These are phyloP conservation scores for Drosophila peninsularis DNA, from an alignment of 2,888 invertebrate genomes.

Conservation along the genomic window DNA sequence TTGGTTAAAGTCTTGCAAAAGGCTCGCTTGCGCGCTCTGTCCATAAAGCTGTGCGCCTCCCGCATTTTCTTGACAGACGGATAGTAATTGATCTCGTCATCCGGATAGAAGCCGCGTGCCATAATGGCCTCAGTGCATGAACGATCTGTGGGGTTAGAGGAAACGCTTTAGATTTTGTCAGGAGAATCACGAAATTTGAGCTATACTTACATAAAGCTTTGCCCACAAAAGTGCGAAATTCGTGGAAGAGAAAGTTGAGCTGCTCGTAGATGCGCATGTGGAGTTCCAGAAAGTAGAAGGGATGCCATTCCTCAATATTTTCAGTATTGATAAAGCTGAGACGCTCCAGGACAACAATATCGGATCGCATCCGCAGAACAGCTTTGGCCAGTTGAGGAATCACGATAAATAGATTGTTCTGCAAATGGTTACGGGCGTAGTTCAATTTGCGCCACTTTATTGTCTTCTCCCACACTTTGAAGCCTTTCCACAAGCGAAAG, in stretches of 20 bases:
- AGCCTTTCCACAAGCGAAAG: constrained; percentile 91
- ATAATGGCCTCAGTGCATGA: constrained; percentile 91
- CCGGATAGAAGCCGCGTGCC: constrained; percentile 91
- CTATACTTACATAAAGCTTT: constrained; percentile 86
- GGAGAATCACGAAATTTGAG: not conserved
- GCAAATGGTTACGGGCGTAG: constrained; percentile 86
- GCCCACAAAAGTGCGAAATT: constrained; percentile 86
- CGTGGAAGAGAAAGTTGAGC: constrained; percentile 82
- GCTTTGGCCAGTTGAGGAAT: constrained; percentile 90
- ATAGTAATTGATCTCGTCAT: constrained; percentile 86
- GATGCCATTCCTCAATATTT: constrained; percentile 85
- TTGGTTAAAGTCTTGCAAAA: constrained; percentile 92
- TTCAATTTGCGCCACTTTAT: constrained; percentile 89
- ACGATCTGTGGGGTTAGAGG: constrained; percentile 80
- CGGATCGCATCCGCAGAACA: constrained; percentile 89
- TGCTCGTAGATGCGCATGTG: constrained; percentile 85
- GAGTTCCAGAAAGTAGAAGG: constrained; percentile 90
- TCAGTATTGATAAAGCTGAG: constrained; percentile 87
- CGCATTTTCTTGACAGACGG: constrained; percentile 87
- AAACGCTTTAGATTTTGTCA: not conserved
- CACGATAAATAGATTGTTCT: constrained; percentile 90
- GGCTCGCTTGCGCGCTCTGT: constrained; percentile 92
- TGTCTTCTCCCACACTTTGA: constrained; percentile 91
- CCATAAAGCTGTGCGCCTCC: constrained; percentile 93
- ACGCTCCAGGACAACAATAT: constrained; percentile 88